Percentiles rank a stretch among this genome's conserved stretches.
These are phyloP conservation scores for Jacana jacana DNA, from an alignment of 2,113 vertebrate genomes.

Conservation along the genomic window DNA sequence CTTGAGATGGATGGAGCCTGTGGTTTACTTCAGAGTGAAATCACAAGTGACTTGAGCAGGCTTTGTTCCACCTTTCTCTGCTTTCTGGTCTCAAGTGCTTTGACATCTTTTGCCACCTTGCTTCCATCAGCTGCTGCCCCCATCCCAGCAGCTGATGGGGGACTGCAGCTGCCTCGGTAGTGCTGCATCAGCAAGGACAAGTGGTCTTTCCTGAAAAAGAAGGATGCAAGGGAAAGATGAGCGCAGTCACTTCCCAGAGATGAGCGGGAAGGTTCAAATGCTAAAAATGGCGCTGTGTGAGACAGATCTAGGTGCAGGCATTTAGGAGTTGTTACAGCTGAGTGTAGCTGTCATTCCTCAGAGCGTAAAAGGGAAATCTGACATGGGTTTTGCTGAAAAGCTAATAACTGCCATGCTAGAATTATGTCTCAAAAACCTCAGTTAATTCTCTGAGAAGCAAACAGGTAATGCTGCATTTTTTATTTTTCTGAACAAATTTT, in stretches of 20 bases:
- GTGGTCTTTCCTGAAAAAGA: background rate
- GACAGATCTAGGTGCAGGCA: background rate
- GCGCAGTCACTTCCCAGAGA: background rate
- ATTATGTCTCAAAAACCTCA: background rate
- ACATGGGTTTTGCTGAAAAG: background rate
- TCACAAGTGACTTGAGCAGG: background rate
- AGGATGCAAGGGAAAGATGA: background rate
- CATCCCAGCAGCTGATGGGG: background rate
- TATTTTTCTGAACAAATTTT: background rate
- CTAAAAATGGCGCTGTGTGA: rapidly evolving
- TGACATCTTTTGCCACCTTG: background rate
- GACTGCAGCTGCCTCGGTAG: background rate
- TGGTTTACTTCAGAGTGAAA: background rate
- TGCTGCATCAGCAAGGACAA: background rate
- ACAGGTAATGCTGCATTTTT: background rate
- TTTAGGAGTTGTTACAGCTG: background rate
- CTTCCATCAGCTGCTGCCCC: no score
- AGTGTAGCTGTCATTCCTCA: background rate
- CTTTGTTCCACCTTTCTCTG: background rate
- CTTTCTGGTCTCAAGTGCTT: background rate
- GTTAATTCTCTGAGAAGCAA: background rate
- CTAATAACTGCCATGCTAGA: background rate
- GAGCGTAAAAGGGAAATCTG: background rate
- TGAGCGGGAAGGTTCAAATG: background rate
- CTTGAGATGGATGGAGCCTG: background rate